Base-by-base conservation (phyloP, 2,113 vertebrate genomes). In the Nothoprocta perdicaria region DNA sequence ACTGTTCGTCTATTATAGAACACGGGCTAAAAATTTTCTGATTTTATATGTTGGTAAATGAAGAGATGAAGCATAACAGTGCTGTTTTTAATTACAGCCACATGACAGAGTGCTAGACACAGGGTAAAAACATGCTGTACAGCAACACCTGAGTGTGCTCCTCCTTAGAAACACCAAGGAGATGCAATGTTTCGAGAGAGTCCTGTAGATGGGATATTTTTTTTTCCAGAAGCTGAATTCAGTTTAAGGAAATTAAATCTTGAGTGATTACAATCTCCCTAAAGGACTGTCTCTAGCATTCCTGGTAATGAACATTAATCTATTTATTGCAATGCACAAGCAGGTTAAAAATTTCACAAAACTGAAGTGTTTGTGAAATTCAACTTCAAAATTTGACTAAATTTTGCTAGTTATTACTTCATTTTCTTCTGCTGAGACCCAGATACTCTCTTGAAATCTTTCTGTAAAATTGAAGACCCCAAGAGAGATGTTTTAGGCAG, bases 31-130 rank as follows among this genome's bases (percentile, higher is more conserved):
- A 48, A 58, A 79, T 52, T 38, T 82, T 45, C 41, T 0, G 3
- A 41, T 85, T 85, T 33, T 46, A 85, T 62, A 29, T 23, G 0
- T 12, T 38, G 57, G 79, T 58, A 90, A 14, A 58, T 8, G 27
- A 87, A 62, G 71, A 85, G 58, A 58, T 8, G 27, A 87, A 62
- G 71, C 81, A 52, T 78, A 72, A 62, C 52, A 68, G 33, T 55
- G 17, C 62, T 90, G 76, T 2, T 92, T 90, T 83, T 83, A 86
- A 79, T 82, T 79, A 79, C 27, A 81, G 86, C 80, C 80, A 74
- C 57, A 68, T 29, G 43, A 46, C 41, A 75, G 19, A 18, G 41
- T 40, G 38, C 60, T 63, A 67, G 72, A 52, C 85, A 22, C 58
- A 76, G 45, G 86, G 67, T 31, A 46, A 26, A 83, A 35, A n/a